Evolutionary conservation across 2,113 vertebrate species (phyloP), one percentile per base, ranked within the genome.

Genomic region (Nothobranchius kuhntae): DNA sequence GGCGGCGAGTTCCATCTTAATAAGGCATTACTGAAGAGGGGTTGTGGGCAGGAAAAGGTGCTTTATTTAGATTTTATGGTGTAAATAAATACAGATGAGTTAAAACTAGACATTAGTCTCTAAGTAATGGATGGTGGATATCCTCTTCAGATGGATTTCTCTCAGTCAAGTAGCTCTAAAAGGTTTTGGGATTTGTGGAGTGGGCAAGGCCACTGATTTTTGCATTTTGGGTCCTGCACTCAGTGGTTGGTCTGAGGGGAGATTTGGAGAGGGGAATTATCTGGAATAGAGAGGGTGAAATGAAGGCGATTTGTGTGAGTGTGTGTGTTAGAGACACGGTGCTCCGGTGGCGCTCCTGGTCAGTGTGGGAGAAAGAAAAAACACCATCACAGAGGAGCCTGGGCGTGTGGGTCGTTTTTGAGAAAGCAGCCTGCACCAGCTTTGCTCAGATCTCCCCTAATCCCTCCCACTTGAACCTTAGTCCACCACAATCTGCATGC

Each of bases 111-210:
- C 82, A 84, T 89, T 84, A 84, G 87, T 84, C 76, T 78, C 74
- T 77, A 86, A 88, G 88, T 90, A 88, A 88, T 90, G 89, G 85
- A 82, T 52, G 68, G 61, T 81, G 82, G 82, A 87, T 85, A 81
- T 88, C 80, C 84, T 82, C 85, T 87, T 78, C 88, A 90, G 83
- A 90, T 85, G 87, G 87, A 88, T 86, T 90, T 86, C 78, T 86
- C 81, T 80, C 85, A 66, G 86, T 90, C 87, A 89, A 91, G 90
- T 90, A 85, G 85, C 87, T 90, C 87, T 91, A 91, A 91, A 91
- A 91, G 90, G 89, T 85, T 91, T 89, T 80, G 69, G 90, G 90
- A 90, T 90, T 90, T 88, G 83, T 81, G 63, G 80, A 89, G 88
- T 87, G 86, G 82, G 83, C 86, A 77, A 59, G 71, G 79, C 69